Conservation (phyloP, 2,113 vertebrate species). For the Barbus barbus region DNA sequence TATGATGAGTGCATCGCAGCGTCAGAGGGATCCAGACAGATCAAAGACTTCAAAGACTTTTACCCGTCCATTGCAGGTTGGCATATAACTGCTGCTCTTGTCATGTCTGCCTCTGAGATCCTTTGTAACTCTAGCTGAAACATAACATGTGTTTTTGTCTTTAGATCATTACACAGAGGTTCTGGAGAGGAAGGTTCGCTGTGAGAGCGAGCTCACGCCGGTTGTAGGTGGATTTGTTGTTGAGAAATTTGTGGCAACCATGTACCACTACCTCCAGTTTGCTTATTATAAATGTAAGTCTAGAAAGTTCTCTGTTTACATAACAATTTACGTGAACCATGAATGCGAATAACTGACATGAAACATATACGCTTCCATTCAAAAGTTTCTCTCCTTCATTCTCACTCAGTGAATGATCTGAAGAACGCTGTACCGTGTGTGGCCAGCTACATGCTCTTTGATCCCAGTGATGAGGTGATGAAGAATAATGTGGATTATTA, state of each 20-base stretch:
- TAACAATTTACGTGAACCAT: neutral
- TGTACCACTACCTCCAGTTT: conserved; percentile 99
- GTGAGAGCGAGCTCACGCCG: conserved; percentile 88
- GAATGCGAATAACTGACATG: neutral
- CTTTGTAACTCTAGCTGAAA: neutral
- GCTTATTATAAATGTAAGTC: conserved; percentile 96
- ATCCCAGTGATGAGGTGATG: conserved; percentile 90
- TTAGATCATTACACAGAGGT: conserved; percentile 92
- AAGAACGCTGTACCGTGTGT: conserved; percentile 93
- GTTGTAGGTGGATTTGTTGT: conserved; percentile 90
- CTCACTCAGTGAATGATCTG: conserved; percentile 85
- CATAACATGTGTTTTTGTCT: conserved; percentile 27
- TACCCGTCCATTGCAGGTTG: conserved; percentile 93
- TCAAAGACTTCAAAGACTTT: conserved; percentile 96
- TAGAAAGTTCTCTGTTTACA: neutral
- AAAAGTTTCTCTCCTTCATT: conserved; percentile 9
- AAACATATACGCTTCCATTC: neutral
- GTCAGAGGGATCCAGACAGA: conserved; percentile 89
- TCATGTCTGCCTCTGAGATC: neutral
- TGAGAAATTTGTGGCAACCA: conserved; percentile 97
- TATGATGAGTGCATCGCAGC: conserved; percentile 90
- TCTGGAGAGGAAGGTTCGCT: conserved; percentile 87
- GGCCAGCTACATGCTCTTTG: conserved; percentile 92
- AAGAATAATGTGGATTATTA: conserved; percentile 95
- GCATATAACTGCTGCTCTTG: conserved; percentile 43